Evolutionary conservation across 2,113 vertebrate species (phyloP).

Genomic region (Pluvialis apricaria): DNA sequence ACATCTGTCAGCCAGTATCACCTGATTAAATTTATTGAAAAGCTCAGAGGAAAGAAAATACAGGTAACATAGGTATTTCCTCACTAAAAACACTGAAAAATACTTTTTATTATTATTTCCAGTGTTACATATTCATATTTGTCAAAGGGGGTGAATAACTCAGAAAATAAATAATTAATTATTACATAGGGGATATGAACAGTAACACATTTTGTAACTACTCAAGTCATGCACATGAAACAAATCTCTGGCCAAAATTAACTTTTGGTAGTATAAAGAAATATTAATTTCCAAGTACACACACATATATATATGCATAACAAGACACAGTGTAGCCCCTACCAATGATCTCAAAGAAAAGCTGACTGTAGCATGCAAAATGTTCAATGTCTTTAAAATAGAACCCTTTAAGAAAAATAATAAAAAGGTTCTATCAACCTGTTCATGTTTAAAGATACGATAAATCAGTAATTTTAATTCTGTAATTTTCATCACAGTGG

Average conservation of each 20-base stretch:
- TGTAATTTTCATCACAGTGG: background rate
- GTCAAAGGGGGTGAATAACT: background rate
- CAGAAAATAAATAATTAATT: background rate
- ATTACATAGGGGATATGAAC: background rate
- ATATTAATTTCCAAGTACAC: background rate
- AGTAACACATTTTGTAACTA: background rate
- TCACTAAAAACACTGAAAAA: background rate
- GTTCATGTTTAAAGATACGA: background rate
- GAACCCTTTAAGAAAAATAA: background rate
- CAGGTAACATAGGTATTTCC: background rate
- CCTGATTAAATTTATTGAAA: background rate
- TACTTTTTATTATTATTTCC: background rate
- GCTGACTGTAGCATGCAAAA: background rate
- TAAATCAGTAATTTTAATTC: background rate
- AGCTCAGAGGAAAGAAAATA: background rate
- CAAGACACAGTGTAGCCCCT: accelerated
- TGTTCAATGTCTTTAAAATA: background rate
- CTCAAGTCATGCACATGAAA: background rate
- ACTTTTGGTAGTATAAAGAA: background rate
- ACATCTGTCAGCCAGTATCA: background rate
- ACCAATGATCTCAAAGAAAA: background rate
- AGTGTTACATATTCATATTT: background rate
- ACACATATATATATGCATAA: background rate
- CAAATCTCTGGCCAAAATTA: background rate
- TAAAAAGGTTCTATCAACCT: background rate